Percentiles rank a stretch among this genome's conserved stretches.
Evolutionary conservation across 1,140 invertebrate genomes (phyloP).

Genomic region (fruit fly (Drosophila melanogaster)): Release_6_plus_ISO1_MT NC_004354.4:4702501-4703000

Average conservation of each 20-base stretch:
- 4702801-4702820: slow-evolving; percentile 84
- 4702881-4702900: slow-evolving; percentile 78
- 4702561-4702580: slow-evolving; percentile 77
- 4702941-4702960: slow-evolving; percentile 27
- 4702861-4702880: slow-evolving; percentile 83
- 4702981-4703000: slow-evolving; percentile 11
- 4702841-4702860: slow-evolving; percentile 79
- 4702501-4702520: slow-evolving; percentile 3
- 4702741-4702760: slow-evolving; percentile 35
- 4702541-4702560: slow-evolving; percentile 76
- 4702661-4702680: slow-evolving; percentile 16
- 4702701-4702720: slow-evolving; percentile 30
- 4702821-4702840: slow-evolving; percentile 79
- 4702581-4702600: slow-evolving; percentile 84
- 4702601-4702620: slow-evolving; percentile 6
- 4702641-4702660: slow-evolving; percentile 18
- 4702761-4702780: slow-evolving; percentile 19
- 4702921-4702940: slow-evolving; percentile 10
- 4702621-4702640: slow-evolving; percentile 55
- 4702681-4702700: slow-evolving; percentile 23
- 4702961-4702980: slow-evolving; percentile 66
- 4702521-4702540: slow-evolving; percentile 74
- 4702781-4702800: slow-evolving; percentile 67
- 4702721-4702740: slow-evolving; percentile 1
- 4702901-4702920: not conserved